A percentile compares a stretch with the other conserved stretches of the same genome.
Conservation (phyloP, 2,797 vertebrate genomes). For the Eleutherodactylus coqui region DNA sequence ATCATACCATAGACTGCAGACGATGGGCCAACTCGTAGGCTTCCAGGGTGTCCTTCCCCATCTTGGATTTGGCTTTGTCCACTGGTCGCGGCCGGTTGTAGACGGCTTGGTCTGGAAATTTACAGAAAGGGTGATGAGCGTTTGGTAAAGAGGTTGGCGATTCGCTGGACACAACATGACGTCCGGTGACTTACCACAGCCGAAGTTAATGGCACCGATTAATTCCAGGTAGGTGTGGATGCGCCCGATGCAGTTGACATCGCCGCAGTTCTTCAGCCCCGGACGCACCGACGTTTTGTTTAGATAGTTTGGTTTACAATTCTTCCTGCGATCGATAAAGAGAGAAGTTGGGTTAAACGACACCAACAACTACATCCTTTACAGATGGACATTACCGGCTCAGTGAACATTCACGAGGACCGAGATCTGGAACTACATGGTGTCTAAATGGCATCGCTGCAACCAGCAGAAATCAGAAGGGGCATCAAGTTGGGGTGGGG, state of each 20-base stretch:
- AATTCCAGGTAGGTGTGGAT: constrained; percentile 97
- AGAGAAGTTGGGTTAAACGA: background rate
- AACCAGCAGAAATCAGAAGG: no score
- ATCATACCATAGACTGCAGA: constrained; percentile 90
- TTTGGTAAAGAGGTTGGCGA: no score
- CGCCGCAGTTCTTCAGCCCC: constrained; percentile 96
- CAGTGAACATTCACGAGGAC: no score
- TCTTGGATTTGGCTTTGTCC: constrained; percentile 84
- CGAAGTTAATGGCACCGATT: constrained; percentile 96
- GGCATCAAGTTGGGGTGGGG: no score
- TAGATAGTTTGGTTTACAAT: constrained; percentile 91
- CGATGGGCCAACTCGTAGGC: constrained; percentile 91
- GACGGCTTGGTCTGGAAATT: constrained; percentile 87
- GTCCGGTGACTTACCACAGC: constrained; percentile 82
- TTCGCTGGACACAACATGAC: background rate
- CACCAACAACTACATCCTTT: background rate
- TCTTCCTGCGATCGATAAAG: constrained; percentile 77
- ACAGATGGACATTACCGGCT: no score
- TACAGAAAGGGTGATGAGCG: background rate
- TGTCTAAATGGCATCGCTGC: no score
- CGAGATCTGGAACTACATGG: no score
- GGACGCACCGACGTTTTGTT: constrained; percentile 98
- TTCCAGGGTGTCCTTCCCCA: constrained; percentile 85
- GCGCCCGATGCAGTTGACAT: constrained; percentile 97
- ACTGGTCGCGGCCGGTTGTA: constrained; percentile 88